phyloP scores from a whole-genome alignment of 2,113 vertebrate genomes.

The Bos indicus region DNA sequence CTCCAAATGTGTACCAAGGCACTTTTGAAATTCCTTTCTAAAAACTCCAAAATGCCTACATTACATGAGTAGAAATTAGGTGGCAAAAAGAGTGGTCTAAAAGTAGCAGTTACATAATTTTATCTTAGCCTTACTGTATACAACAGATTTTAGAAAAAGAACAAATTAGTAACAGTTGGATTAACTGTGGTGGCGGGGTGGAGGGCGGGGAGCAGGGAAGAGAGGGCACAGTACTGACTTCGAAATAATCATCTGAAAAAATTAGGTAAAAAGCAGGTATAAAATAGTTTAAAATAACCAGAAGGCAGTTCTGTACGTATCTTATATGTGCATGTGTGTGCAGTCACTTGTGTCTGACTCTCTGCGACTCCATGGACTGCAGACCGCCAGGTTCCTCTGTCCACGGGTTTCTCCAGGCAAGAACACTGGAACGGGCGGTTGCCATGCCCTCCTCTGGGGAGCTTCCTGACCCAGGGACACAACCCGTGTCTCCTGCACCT shows the following conservation, averaged over 20 bases:
- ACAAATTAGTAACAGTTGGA: not conserved
- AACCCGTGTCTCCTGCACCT: not conserved
- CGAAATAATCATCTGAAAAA: not conserved
- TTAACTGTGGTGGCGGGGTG: not conserved
- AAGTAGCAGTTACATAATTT: fast-evolving
- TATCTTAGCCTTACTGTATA: not conserved
- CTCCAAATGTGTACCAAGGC: not conserved
- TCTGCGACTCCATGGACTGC: not conserved
- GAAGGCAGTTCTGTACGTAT: not conserved
- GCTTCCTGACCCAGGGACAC: not conserved
- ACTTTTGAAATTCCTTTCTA: not conserved
- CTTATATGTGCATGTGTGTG: not conserved
- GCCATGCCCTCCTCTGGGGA: not conserved
- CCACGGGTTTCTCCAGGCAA: not conserved
- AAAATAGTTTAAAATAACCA: not conserved
- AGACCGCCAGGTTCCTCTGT: not conserved
- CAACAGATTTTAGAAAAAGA: not conserved
- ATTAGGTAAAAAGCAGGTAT: not conserved
- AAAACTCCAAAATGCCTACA: not conserved
- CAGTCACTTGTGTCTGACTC: not conserved
- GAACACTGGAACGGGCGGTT: not conserved
- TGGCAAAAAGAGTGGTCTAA: too few species aligned
- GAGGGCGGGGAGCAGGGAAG: fast-evolving
- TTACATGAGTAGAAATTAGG: not conserved
- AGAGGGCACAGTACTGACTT: not conserved